Evolutionary conservation across 2,113 vertebrate species (phyloP).

Genomic region (Triplophysa tibetana): DNA sequence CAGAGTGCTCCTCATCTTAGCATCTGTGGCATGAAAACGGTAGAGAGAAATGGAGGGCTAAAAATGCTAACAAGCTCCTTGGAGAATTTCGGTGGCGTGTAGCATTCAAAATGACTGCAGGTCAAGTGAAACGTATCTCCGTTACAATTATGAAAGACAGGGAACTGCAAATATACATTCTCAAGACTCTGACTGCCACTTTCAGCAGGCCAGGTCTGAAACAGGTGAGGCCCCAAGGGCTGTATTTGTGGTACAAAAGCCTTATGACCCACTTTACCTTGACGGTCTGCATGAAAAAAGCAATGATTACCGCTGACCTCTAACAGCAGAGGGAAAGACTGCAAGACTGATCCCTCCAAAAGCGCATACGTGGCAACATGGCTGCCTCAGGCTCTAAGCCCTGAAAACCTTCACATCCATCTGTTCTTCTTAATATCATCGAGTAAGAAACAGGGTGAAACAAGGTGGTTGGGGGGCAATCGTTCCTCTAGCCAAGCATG

Average conservation of each 20-base stretch:
- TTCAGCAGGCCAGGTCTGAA: constrained; percentile 23
- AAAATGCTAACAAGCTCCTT: constrained; percentile 49
- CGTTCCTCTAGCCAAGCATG: constrained; percentile 27
- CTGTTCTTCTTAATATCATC: constrained; percentile 34
- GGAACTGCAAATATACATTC: constrained; percentile 34
- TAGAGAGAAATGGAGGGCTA: constrained; percentile 2
- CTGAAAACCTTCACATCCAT: constrained; percentile 23
- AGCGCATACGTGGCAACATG: constrained; percentile 1
- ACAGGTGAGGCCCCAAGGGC: constrained; percentile 21
- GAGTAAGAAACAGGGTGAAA: constrained; percentile 7
- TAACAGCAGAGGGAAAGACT: constrained; percentile 29
- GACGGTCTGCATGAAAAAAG: constrained; percentile 14
- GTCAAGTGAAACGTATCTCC: constrained; percentile 39
- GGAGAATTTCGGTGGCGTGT: constrained; percentile 11
- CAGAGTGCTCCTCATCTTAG: constrained; percentile 12
- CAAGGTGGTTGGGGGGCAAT: constrained; percentile 8
- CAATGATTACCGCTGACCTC: constrained; percentile 49
- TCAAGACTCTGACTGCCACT: constrained; percentile 46
- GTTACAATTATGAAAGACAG: constrained; percentile 38
- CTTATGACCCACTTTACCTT: constrained; percentile 30
- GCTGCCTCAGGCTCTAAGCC: constrained; percentile 13
- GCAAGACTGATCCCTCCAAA: not conserved
- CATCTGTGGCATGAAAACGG: constrained; percentile 41
- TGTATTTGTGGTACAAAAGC: constrained; percentile 5
- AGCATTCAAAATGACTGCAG: constrained; percentile 32